These are phyloP conservation scores for Hedychridium roseum DNA, from an alignment of 2,888 invertebrate species.

Conservation along the genomic window DNA sequence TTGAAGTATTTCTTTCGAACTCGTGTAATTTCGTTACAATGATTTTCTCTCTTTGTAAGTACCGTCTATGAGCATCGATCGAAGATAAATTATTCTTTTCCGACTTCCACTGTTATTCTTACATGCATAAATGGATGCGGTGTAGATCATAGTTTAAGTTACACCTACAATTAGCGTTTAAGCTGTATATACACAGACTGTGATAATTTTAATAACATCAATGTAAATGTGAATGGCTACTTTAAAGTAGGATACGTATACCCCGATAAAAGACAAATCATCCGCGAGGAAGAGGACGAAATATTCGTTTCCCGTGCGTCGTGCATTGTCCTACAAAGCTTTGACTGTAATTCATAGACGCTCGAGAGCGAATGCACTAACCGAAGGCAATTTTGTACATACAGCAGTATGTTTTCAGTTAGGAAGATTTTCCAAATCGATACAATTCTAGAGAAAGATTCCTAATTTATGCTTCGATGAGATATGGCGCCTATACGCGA, in stretches of 20 bases:
- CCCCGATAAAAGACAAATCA: neutral
- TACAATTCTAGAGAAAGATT: no score
- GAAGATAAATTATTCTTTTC: slow-evolving; percentile 20
- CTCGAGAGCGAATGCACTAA: no score
- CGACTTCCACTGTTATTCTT: slow-evolving; percentile 13
- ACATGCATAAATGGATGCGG: slow-evolving; percentile 5
- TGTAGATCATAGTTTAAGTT: slow-evolving; percentile 4
- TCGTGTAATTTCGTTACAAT: slow-evolving; percentile 2
- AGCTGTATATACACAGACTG: slow-evolving; percentile 64
- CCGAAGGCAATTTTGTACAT: no score
- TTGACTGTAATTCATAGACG: no score
- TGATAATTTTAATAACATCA: slow-evolving; percentile 59
- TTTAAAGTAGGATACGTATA: neutral
- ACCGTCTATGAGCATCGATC: slow-evolving; percentile 28
- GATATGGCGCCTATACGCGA: slow-evolving; percentile 42
- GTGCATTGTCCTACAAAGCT: no score
- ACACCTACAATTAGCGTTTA: slow-evolving; percentile 42
- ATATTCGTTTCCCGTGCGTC: no score
- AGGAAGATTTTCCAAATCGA: no score
- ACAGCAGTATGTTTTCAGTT: no score
- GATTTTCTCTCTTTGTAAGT: slow-evolving; percentile 23
- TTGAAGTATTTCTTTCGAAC: slow-evolving; percentile 20
- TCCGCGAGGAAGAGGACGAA: no score
- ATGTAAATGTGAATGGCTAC: slow-evolving; percentile 9
- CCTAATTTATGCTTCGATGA: slow-evolving; percentile 18